A percentile compares a stretch with the other conserved stretches of the same genome.
Conservation (phyloP, 2,888 invertebrate genomes). For the Microplitis deprimator region DNA sequence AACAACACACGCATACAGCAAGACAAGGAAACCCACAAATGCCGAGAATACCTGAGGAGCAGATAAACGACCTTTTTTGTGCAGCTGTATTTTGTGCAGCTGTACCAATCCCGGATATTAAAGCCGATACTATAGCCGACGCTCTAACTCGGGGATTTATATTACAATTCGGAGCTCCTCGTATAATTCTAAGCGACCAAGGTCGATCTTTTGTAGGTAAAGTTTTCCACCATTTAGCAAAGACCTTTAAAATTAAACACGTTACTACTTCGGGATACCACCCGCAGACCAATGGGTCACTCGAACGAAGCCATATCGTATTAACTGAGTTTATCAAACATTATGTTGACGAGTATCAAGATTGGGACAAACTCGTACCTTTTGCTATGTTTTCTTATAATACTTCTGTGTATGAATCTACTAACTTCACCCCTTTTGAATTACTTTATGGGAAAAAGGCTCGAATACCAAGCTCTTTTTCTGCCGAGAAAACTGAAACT, state of each 20-base stretch:
- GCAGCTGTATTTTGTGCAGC: conserved; percentile 43
- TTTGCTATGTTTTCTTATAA: too few relatives aligned
- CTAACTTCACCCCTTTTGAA: too few relatives aligned
- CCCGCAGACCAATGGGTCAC: conserved; percentile 40
- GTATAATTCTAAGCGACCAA: conserved; percentile 38
- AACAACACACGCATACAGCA: not conserved
- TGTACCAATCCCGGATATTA: conserved; percentile 31
- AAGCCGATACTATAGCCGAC: conserved; percentile 34
- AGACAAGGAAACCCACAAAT: too few relatives aligned
- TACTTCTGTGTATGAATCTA: too few relatives aligned
- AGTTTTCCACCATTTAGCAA: conserved; percentile 30
- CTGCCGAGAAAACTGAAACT: too few relatives aligned
- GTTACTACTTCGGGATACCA: conserved; percentile 34
- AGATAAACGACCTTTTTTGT: too few relatives aligned
- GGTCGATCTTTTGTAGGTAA: conserved; percentile 33
- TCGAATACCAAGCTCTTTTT: too few relatives aligned
- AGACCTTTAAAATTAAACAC: conserved; percentile 40
- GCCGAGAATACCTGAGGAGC: not conserved
- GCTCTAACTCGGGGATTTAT: conserved; percentile 37
- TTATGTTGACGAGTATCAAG: conserved; percentile 34
- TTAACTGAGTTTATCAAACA: conserved; percentile 39
- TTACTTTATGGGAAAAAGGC: too few relatives aligned
- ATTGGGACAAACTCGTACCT: conserved; percentile 46
- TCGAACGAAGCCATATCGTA: conserved; percentile 38
- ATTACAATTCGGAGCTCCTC: conserved; percentile 20